Evolutionary conservation across 1,140 invertebrate genomes (phyloP).

Genomic region (Euwallacea fornicatus): DNA sequence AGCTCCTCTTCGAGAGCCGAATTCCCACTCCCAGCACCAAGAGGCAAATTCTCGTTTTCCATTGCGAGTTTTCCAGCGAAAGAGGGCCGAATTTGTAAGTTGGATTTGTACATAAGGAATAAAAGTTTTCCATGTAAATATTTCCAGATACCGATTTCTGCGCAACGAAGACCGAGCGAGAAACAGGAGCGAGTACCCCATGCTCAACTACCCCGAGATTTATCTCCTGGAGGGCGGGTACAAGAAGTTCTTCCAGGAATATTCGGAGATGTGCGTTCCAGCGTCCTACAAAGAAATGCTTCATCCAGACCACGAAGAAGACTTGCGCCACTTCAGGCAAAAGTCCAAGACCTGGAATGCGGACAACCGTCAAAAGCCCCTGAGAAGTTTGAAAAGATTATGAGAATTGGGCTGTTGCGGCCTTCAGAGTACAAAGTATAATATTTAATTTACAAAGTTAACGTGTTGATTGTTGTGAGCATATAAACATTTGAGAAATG

Average conservation of each 20-base stretch:
- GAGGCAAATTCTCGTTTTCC: conserved; percentile 87
- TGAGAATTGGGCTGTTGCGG: conserved; percentile 7
- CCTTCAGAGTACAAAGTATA: conserved; percentile 34
- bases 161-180: conserved; percentile 79
- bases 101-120: conserved; percentile 3
- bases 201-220: conserved; percentile 89
- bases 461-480: too few species aligned
- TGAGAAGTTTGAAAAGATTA: conserved; percentile 37
- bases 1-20: conserved; percentile 60
- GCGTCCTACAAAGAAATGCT: conserved; percentile 77
- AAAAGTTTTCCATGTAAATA: conserved; percentile 2
- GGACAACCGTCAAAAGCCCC: conserved; percentile 42
- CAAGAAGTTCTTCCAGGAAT: conserved; percentile 79
- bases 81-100: conserved; percentile 73
- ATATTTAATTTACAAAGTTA: too few species aligned
- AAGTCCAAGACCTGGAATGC: conserved; percentile 76
- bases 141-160: conserved; percentile 77
- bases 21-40: conserved; percentile 52
- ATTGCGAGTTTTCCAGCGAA: conserved; percentile 97
- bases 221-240: conserved; percentile 96
- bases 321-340: conserved; percentile 71
- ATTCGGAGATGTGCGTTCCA: conserved; percentile 75
- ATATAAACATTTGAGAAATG: background rate
- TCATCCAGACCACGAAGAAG: conserved; percentile 71
- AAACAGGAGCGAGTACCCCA: conserved; percentile 86